Base-by-base conservation (phyloP, 2,888 invertebrate species). In the Clostera curtula region DNA sequence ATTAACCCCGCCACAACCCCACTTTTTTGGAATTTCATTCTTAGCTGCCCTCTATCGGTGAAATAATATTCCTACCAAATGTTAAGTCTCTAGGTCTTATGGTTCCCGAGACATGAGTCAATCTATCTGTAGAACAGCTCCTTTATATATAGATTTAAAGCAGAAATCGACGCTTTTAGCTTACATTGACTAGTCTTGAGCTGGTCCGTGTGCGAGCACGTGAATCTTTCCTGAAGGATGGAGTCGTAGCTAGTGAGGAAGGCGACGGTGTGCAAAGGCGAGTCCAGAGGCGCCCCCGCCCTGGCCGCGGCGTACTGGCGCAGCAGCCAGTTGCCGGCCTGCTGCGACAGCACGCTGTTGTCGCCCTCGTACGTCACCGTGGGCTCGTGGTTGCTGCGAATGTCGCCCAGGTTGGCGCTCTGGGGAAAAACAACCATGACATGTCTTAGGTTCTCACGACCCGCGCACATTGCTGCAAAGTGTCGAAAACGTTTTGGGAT, bases 361-460 rank as follows among this genome's bases (percentile, higher is more conserved):
- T 97, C 96, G 0, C 97, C 96, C 67, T 97, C 97, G 68, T 95
- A 96, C 0, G 97, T 97, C 29, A 93, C 92, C 19, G 92, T 91
- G 0, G 96, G 92, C 68, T 97, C 97, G 68, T 95, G 92, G 69
- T 93, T 93, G 57, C 90, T 90, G 5, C 95, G 86, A 34, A 97
- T 82, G 39, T 93, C 92, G 16, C 96, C 96, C 12, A 97, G 79
- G 45, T 94, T 90, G 9, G 95, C 88, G n/a, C 91, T 90, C 85
- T 89, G 62, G 2, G 7, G 11, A 11, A 2, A 7, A 22, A 20
- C 3, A 9, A n/a, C n/a, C n/a, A n/a, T n/a, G n/a, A n/a, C n/a
- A n/a, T n/a, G n/a, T n/a, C n/a, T n/a, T n/a, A n/a, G n/a, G n/a
- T n/a, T n/a, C n/a, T n/a, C n/a, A n/a, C n/a, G n/a, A n/a, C n/a